A percentile compares a stretch with the other conserved stretches of the same genome.
Evolutionary conservation across 2,797 vertebrate species (phyloP).

Genomic region (Myiotriccus ornatus): DNA sequence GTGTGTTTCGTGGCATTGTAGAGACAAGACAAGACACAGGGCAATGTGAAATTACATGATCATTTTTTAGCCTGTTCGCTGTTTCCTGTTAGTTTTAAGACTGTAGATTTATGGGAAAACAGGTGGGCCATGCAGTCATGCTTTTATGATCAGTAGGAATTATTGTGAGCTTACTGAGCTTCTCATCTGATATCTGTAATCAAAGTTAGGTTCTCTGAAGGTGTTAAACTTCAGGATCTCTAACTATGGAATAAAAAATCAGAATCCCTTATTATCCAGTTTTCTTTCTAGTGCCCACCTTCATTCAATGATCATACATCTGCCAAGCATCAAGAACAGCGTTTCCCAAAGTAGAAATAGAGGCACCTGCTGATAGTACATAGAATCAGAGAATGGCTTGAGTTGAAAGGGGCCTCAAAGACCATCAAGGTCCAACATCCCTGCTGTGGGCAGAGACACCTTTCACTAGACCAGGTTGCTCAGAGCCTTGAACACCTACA

Average conservation of each 20-base stretch:
- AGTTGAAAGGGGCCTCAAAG: neutral
- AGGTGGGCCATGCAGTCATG: fast-evolving
- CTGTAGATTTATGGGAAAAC: neutral
- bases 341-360: neutral
- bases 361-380: neutral
- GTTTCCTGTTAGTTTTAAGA: neutral
- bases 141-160: neutral
- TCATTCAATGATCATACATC: neutral
- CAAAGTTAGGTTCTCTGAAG: neutral
- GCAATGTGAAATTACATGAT: neutral
- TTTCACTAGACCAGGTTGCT: neutral
- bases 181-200: neutral
- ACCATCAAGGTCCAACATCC: neutral
- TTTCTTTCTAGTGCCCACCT: neutral
- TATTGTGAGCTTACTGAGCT: neutral
- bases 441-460: neutral
- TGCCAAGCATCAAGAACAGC: neutral
- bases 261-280: neutral
- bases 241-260: neutral
- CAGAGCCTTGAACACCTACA: neutral
- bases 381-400: neutral
- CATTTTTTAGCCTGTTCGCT: neutral
- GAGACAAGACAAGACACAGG: neutral
- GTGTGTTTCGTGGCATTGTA: neutral
- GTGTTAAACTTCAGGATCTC: neutral